phyloP scores from a whole-genome alignment of 2,113 vertebrate genomes.

The Tragelaphus strepsiceros region DNA sequence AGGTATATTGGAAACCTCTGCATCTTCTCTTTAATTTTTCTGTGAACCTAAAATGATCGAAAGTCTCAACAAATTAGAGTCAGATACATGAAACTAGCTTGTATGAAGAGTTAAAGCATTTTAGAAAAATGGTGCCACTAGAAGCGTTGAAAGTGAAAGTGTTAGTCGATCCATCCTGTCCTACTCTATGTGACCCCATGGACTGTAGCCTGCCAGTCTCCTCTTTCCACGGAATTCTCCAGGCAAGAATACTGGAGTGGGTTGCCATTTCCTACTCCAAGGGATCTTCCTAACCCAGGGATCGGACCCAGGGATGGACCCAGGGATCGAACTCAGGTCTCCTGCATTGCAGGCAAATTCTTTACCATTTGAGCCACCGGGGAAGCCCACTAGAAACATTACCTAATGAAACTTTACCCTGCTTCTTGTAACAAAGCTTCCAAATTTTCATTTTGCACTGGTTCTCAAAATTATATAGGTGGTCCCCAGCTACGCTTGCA shows the following conservation, averaged over 20 bases:
- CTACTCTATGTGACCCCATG: neutral
- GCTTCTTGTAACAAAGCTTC: neutral
- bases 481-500: no score
- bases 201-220: neutral
- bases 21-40: neutral
- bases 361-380: neutral
- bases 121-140: neutral
- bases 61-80: neutral
- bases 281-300: neutral
- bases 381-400: neutral
- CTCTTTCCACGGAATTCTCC: neutral
- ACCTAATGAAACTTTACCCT: neutral
- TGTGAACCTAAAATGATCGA: neutral
- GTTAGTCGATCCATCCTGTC: neutral
- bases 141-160: neutral
- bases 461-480: neutral
- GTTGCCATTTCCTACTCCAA: neutral
- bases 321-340: neutral
- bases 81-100: neutral
- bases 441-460: neutral
- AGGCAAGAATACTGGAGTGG: neutral
- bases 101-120: neutral
- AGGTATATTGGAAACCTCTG: neutral
- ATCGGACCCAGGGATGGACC: neutral
- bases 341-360: rapidly evolving